Evolutionary conservation across 1,140 invertebrate species (phyloP), one percentile per base, ranked within the genome.

Genomic region (Heliconius melpomene): DNA sequence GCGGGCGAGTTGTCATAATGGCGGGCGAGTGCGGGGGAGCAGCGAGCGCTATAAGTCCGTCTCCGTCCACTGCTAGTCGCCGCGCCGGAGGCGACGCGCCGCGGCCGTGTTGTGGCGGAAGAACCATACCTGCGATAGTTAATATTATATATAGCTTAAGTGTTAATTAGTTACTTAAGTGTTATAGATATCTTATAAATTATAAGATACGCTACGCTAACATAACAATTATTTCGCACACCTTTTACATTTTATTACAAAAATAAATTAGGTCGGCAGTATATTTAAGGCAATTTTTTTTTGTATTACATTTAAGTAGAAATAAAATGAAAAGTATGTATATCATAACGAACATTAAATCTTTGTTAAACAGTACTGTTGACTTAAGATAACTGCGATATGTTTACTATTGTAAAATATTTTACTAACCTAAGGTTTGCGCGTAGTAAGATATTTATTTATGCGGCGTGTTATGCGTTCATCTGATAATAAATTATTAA

Each of bases 11-110:
- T 76, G 79, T 81, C 76, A 78, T 81, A 81, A 81, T 5, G 38
- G 60, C 26, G 75, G 18, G 40, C 8, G 5, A 20, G 76, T 26
- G 52, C 52, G 18, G 75, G 79, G 36, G 50, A 74, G 79, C 40
- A 81, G 75, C 54, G 79, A 81, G 57, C 83, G 94, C 94, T 95
- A 95, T 94, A 95, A 95, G 87, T 93, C 93, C 52, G 91, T 94
- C 85, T 95, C 93, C 66, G 90, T 92, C 94, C 94, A 96, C 94
- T 96, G 95, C 95, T 96, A 96, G 95, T 96, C 96, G 82, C 96
- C 96, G 88, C 96, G 95, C 76, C 95, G 95, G 76, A 95, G 66
- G 50, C 95, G 93, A 40, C 95, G 91, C 79, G 95, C 95, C 83
- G 95, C 96, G 38, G 95, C 95, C 84, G 96, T 96, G 79, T 96